Evolutionary conservation across 1,140 invertebrate genomes (phyloP).

Genomic region (Eupeodes corollae): DNA sequence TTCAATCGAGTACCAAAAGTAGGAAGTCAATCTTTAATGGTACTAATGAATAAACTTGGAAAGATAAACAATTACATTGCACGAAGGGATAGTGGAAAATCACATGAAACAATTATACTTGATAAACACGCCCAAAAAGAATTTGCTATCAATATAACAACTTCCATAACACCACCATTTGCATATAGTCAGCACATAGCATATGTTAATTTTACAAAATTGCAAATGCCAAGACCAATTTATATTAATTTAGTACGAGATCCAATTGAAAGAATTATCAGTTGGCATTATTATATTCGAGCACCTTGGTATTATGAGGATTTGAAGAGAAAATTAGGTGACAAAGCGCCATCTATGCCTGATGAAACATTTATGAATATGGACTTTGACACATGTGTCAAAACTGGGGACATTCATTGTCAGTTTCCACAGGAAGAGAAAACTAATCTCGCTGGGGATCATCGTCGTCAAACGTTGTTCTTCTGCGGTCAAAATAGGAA

Average conservation of each 20-base stretch:
- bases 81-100: constrained; percentile 68
- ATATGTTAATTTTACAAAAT: constrained; percentile 44
- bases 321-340: constrained; percentile 72
- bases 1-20: constrained; percentile 86
- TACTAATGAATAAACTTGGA: constrained; percentile 60
- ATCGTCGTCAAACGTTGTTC: constrained; percentile 70
- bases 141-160: constrained; percentile 37
- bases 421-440: constrained; percentile 66
- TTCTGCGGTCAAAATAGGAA: constrained; percentile 75
- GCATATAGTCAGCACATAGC: constrained; percentile 36
- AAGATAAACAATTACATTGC: constrained; percentile 68
- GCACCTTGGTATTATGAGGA: constrained; percentile 84
- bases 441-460: constrained; percentile 71
- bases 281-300: constrained; percentile 75
- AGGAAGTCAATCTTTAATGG: constrained; percentile 79
- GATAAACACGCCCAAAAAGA: constrained; percentile 60
- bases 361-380: constrained; percentile 77
- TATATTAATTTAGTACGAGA: constrained; percentile 83
- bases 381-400: constrained; percentile 79
- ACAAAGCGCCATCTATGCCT: constrained; percentile 58
- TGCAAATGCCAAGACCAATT: constrained; percentile 66
- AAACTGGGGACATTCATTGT: constrained; percentile 69
- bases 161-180: constrained; percentile 41
- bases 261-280: constrained; percentile 79
- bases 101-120: constrained; percentile 70